Evolutionary conservation across 1,140 invertebrate genomes (phyloP).

Genomic region (Scylla paramamosain): DNA sequence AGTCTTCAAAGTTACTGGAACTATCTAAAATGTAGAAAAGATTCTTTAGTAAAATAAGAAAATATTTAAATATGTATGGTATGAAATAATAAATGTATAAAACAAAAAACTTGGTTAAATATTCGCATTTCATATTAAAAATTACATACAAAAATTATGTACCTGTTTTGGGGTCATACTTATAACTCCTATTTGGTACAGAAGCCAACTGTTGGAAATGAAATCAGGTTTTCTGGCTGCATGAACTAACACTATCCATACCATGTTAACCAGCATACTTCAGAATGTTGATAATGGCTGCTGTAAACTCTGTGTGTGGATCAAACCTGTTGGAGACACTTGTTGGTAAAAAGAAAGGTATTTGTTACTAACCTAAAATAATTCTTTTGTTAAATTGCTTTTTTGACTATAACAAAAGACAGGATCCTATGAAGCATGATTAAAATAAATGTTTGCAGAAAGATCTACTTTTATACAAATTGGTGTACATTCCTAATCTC

Average conservation of each 20-base stretch:
- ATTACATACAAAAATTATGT: not conserved
- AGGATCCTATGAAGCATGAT: too few species aligned
- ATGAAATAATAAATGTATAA: not conserved
- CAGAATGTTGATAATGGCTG: not conserved
- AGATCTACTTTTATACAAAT: too few species aligned
- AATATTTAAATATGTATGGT: not conserved
- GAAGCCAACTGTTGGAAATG: not conserved
- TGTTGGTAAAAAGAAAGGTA: too few species aligned
- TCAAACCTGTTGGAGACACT: not conserved
- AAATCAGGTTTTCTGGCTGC: not conserved
- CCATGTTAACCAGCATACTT: slow-evolving; percentile 4
- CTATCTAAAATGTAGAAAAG: not conserved
- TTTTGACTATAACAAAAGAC: too few species aligned
- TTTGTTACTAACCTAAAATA: too few species aligned
- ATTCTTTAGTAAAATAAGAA: not conserved
- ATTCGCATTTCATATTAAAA: not conserved
- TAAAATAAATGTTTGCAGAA: too few species aligned
- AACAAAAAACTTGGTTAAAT: not conserved
- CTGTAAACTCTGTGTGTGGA: not conserved
- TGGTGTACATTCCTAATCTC: too few species aligned
- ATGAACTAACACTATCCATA: not conserved
- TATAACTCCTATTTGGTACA: not conserved
- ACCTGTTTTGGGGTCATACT: not conserved
- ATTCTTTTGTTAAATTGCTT: too few species aligned
- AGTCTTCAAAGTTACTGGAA: not conserved